phyloP scores from a whole-genome alignment of 2,113 vertebrate genomes.

The Greenwoodochromis staneri region DNA sequence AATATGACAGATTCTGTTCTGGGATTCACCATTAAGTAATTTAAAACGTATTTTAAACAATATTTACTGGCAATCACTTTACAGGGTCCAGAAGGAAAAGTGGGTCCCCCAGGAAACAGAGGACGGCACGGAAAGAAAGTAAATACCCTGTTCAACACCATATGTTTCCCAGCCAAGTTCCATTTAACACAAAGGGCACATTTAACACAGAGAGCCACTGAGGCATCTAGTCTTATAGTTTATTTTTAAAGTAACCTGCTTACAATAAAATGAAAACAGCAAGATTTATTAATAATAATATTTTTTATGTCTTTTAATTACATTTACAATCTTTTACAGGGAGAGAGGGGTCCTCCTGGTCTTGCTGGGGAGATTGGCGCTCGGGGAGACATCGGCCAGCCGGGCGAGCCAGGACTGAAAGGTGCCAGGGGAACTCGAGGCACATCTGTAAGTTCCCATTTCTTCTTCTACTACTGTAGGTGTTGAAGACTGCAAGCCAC shows the following conservation, averaged over 20 bases:
- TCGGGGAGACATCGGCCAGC: conserved; percentile 74
- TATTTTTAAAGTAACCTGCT: not conserved
- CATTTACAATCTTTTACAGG: conserved; percentile 68
- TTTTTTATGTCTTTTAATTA: not conserved
- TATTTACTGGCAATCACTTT: not conserved
- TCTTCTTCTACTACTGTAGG: not conserved
- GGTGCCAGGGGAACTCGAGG: conserved; percentile 91
- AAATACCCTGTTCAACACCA: not conserved
- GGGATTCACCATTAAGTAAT: not conserved
- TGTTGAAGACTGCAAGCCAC: not conserved
- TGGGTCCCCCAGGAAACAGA: conserved; percentile 80
- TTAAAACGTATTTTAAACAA: not conserved
- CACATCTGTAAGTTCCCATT: conserved; percentile 73
- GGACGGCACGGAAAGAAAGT: conserved; percentile 92
- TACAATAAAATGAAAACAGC: not conserved
- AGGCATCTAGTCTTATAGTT: not conserved
- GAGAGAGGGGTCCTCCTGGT: conserved; percentile 82
- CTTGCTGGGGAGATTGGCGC: conserved; percentile 79
- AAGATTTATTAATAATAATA: not conserved
- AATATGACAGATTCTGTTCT: not conserved
- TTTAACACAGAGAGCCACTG: not conserved
- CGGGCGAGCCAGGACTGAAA: conserved; percentile 82
- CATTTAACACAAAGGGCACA: not conserved
- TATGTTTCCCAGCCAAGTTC: not conserved
- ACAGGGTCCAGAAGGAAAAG: conserved; percentile 88